Percentiles rank a stretch among this genome's conserved stretches.
Evolutionary conservation across 2,797 vertebrate genomes (phyloP).

Genomic region (Atherinosoma microstoma): DNA sequence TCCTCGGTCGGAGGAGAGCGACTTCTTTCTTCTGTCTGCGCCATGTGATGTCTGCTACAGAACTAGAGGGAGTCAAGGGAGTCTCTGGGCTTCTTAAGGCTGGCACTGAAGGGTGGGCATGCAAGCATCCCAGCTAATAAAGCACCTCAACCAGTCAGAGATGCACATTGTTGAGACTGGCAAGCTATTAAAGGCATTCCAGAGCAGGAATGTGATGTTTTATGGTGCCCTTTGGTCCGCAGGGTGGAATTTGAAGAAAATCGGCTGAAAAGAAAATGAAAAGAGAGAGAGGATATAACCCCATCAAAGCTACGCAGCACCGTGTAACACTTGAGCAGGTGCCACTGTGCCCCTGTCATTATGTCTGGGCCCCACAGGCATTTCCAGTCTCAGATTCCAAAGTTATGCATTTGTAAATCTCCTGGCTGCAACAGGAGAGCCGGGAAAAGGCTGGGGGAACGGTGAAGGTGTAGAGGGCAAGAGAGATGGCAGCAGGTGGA

Average conservation of each 20-base stretch:
- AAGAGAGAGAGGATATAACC: constrained; percentile 30
- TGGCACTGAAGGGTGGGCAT: constrained; percentile 60
- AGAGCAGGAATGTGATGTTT: constrained; percentile 47
- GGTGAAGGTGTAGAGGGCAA: constrained; percentile 15
- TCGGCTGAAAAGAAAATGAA: constrained; percentile 45
- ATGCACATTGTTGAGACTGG: constrained; percentile 55
- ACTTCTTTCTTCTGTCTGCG: constrained; percentile 42
- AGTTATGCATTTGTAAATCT: constrained; percentile 45
- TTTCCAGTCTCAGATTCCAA: constrained; percentile 54
- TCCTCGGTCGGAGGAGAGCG: constrained; percentile 40
- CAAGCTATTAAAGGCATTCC: constrained; percentile 71
- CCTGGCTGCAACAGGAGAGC: constrained; percentile 27
- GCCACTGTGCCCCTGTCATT: constrained; percentile 57
- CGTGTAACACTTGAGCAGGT: constrained; percentile 63
- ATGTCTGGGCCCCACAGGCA: constrained; percentile 48
- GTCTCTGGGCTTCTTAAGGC: constrained; percentile 36
- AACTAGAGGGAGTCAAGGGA: constrained; percentile 31
- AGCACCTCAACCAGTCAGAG: constrained; percentile 52
- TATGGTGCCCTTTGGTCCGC: constrained; percentile 34
- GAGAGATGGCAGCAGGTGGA: constrained; percentile 11
- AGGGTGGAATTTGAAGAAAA: constrained; percentile 40
- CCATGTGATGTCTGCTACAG: constrained; percentile 32
- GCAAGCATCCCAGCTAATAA: constrained; percentile 67
- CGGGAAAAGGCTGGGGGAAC: constrained; percentile 14
- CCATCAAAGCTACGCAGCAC: constrained; percentile 41